Evolutionary conservation across 1,140 invertebrate species (phyloP), one percentile per base, ranked within the genome.

Genomic region (Muscidifurax raptorellus): DNA sequence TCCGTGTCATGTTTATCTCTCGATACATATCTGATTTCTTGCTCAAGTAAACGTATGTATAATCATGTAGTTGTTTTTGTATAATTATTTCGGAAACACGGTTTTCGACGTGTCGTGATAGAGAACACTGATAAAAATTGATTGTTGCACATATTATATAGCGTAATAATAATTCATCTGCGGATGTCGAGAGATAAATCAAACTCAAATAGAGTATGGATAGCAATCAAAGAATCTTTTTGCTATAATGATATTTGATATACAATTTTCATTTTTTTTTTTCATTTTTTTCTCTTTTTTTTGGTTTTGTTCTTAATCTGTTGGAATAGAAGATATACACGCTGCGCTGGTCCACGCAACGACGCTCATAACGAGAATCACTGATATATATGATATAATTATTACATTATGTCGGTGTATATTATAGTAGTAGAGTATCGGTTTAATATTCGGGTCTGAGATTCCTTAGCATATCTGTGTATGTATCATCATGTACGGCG

Each of bases 401-500:
- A 44, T 69, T 79, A 40, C n/a, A 36, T 64, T 67, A 40, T 66
- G 3, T 59, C 52, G 52, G 52, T 59, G 22, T 47, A 59, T 59
- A 59, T 59, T 59, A 18, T 59, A 59, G n/a, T 59, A 59, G n/a
- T 59, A n/a, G 15, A 22, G 7, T 40, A 40, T 40, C 36, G 36
- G 36, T 40, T 9, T 77, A 59, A 79, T 79, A 67, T 79, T 79
- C 59, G 36, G 59, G 32, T 79, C 77, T 79, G 64, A 40, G 2
- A 67, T 67, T 12, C 32, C 59, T 79, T 67, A 79, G n/a, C 13
- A n/a, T n/a, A 67, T 27, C n/a, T 40, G 40, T 36, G 30, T 66
- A 77, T n/a, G 59, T 95, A 0, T 94, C 36, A 10, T 40, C 36
- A 40, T 40, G 36, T 59, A 18, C n/a, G 6, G 22, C 22, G 52